Conservation (phyloP, 2,797 vertebrate species). For the Salarias fasciatus region DNA sequence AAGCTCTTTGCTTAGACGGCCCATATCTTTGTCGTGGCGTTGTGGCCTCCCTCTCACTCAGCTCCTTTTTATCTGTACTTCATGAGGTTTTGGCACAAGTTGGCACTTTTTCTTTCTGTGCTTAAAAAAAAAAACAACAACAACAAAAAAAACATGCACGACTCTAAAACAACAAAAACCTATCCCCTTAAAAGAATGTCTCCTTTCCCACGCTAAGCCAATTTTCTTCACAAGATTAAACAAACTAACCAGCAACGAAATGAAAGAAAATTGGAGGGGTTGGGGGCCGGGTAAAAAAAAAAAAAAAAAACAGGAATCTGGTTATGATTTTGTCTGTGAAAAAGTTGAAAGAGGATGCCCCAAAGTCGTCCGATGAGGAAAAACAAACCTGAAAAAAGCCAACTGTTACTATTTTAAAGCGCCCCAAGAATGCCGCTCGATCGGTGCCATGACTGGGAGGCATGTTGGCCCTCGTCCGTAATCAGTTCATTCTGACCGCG, state of each 20-base stretch:
- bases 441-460: conserved; percentile 83
- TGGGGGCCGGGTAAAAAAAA: not conserved
- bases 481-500: conserved; percentile 86
- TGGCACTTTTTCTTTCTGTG: conserved; percentile 70
- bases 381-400: conserved; percentile 76
- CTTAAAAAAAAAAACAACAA: conserved; percentile 43
- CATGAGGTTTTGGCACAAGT: conserved; percentile 84
- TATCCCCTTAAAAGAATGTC: conserved; percentile 72
- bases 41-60: conserved; percentile 78
- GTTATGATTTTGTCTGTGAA: conserved; percentile 80
- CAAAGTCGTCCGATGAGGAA: conserved; percentile 77
- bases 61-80: conserved; percentile 78
- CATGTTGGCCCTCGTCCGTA: conserved; percentile 77
- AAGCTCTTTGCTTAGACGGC: conserved; percentile 80
- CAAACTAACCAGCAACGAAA: conserved; percentile 77
- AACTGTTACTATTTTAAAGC: conserved; percentile 86
- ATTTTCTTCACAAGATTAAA: conserved; percentile 84
- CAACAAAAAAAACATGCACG: conserved; percentile 54
- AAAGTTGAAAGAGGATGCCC: conserved; percentile 79
- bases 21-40: conserved; percentile 82
- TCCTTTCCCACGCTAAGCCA: conserved; percentile 83
- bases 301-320: conserved; percentile 66
- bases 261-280: conserved; percentile 51
- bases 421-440: conserved; percentile 80
- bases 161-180: conserved; percentile 82